phyloP scores from a whole-genome alignment of 2,888 invertebrate genomes.

The Trichopoda pennipes region DNA sequence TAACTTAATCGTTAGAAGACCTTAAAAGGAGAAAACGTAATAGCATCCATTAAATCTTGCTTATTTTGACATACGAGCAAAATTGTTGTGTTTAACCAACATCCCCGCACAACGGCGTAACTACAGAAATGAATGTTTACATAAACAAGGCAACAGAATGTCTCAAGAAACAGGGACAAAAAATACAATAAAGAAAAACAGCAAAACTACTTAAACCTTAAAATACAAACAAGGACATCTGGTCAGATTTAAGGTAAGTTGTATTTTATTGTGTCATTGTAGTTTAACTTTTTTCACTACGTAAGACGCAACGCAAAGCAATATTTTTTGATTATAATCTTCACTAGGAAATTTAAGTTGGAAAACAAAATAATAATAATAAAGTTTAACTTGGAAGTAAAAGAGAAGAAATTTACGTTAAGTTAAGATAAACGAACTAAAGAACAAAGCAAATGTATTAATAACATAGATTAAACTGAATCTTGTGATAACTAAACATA shows the following conservation, averaged over 20 bases:
- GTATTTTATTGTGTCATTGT: slow-evolving; percentile 28
- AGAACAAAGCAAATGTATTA: too few relatives aligned
- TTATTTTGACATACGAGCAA: slow-evolving; percentile 26
- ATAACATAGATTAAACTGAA: too few relatives aligned
- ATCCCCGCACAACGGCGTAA: neutral
- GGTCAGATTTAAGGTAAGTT: slow-evolving; percentile 36
- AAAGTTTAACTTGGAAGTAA: too few relatives aligned
- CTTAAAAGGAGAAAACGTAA: slow-evolving; percentile 2
- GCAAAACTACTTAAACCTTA: slow-evolving; percentile 2
- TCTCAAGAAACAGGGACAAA: neutral
- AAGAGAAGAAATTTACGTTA: too few relatives aligned
- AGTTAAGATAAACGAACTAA: too few relatives aligned
- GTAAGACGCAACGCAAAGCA: slow-evolving; percentile 22
- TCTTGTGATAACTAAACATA: too few relatives aligned
- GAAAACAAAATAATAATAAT: too few relatives aligned
- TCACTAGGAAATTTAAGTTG: neutral
- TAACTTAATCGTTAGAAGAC: neutral
- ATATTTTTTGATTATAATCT: slow-evolving; percentile 10
- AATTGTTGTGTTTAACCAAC: slow-evolving; percentile 37
- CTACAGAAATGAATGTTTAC: neutral
- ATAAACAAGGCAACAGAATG: neutral
- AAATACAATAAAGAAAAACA: neutral
- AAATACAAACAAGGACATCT: slow-evolving; percentile 28
- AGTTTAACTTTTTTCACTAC: slow-evolving; percentile 22
- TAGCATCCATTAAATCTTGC: slow-evolving; percentile 40